Evolutionary conservation across 2,888 invertebrate genomes (phyloP).

Genomic region (Callyntrura guangdongensis): DNA sequence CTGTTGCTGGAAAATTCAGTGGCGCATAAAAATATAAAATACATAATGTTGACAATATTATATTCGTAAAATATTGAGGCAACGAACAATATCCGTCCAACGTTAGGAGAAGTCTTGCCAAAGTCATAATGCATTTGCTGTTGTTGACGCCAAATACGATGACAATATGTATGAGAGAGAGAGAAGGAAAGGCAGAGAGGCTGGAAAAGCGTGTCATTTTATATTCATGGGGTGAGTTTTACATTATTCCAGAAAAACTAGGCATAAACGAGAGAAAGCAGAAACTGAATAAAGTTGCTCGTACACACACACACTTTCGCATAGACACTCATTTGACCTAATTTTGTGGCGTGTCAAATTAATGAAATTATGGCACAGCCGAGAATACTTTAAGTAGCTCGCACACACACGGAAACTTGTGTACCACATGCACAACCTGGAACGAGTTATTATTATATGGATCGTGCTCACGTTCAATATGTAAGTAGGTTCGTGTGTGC

Average conservation of each 20-base stretch:
- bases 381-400: conserved; percentile 33
- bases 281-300: not conserved
- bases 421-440: conserved; percentile 1
- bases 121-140: too few relatives aligned
- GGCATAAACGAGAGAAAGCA: not conserved
- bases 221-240: not conserved
- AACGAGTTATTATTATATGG: not conserved
- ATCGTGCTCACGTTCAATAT: not conserved
- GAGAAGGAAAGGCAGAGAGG: too few relatives aligned
- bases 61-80: too few relatives aligned
- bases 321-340: conserved; percentile 43
- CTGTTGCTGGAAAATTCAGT: conserved; percentile 7
- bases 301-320: not conserved
- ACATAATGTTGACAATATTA: too few relatives aligned
- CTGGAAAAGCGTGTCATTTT: not conserved
- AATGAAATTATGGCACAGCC: conserved; percentile 46
- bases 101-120: too few relatives aligned
- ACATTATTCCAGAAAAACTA: not conserved
- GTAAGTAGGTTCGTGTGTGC: not conserved
- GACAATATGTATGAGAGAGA: too few relatives aligned
- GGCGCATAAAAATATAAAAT: not conserved
- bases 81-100: too few relatives aligned
- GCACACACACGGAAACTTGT: conserved; percentile 6
- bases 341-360: conserved; percentile 56
- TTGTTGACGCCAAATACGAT: too few relatives aligned